A percentile compares a stretch with the other conserved stretches of the same genome.
Conservation (phyloP, 2,888 invertebrate genomes). For the Anarsia innoxiella region DNA sequence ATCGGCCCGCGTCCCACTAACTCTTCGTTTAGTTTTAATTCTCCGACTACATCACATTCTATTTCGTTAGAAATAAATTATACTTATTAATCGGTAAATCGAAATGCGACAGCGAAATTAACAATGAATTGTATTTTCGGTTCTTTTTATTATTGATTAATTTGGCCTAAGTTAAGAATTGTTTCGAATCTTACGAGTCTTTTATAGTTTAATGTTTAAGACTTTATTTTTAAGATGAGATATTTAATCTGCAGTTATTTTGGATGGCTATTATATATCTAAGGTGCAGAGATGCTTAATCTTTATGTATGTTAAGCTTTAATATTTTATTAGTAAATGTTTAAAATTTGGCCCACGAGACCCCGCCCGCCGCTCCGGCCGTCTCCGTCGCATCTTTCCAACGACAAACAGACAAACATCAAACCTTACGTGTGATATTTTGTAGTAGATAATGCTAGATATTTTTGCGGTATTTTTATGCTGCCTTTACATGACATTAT, state of each 20-base stretch:
- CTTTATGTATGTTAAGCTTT: conserved; percentile 76
- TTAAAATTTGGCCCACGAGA: conserved; percentile 63
- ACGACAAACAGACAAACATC: conserved; percentile 40
- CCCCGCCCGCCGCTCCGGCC: conserved; percentile 25
- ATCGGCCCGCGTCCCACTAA: conserved; percentile 40
- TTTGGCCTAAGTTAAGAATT: conserved; percentile 66
- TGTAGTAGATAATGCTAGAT: conserved; percentile 59
- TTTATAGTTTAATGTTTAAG: conserved; percentile 70
- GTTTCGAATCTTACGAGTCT: conserved; percentile 56
- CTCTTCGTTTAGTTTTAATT: conserved; percentile 47
- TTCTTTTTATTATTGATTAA: conserved; percentile 46
- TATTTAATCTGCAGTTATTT: conserved; percentile 75
- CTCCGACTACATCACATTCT: conserved; percentile 45
- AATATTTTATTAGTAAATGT: conserved; percentile 76
- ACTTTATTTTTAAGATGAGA: conserved; percentile 73
- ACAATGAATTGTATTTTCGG: conserved; percentile 50
- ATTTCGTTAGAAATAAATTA: conserved; percentile 32
- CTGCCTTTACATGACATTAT: conserved; percentile 49
- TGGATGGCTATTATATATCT: conserved; percentile 70
- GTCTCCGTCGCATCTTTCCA: conserved; percentile 21
- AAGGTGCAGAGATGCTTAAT: conserved; percentile 76
- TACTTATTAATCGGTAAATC: conserved; percentile 26
- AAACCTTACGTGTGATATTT: conserved; percentile 67
- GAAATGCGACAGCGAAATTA: conserved; percentile 57
- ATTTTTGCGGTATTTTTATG: conserved; percentile 52